A percentile compares a stretch with the other conserved stretches of the same genome.
phyloP scores from a whole-genome alignment of 1,140 invertebrate genomes.

The Diorhabda elongata region DNA sequence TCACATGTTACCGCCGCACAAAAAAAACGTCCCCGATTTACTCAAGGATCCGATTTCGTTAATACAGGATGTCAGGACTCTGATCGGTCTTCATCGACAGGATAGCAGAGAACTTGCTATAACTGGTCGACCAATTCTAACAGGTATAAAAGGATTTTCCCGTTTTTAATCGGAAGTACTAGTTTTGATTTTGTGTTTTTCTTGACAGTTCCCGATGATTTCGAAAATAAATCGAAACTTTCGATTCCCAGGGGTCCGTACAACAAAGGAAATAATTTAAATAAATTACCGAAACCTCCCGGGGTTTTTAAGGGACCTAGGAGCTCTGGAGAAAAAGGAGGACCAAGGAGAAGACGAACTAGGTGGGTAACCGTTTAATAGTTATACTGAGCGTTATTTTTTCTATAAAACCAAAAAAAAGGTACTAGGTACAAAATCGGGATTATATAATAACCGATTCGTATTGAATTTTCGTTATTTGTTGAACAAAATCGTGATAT shows the following conservation, averaged over 20 bases:
- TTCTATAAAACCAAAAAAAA: no score
- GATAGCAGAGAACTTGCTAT: slow-evolving; percentile 79
- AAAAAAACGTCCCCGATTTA: slow-evolving; percentile 89
- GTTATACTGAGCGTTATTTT: no score
- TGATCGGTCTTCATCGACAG: slow-evolving; percentile 83
- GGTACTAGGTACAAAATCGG: no score
- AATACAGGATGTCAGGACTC: slow-evolving; percentile 80
- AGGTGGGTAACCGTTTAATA: slow-evolving; percentile 21
- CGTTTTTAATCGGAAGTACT: background rate
- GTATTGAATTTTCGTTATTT: no score
- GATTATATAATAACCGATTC: no score
- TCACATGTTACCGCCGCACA: slow-evolving; percentile 79
- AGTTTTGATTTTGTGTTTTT: background rate
- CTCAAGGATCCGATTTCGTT: slow-evolving; percentile 84
- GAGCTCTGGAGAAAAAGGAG: slow-evolving; percentile 38
- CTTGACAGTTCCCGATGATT: slow-evolving; percentile 31
- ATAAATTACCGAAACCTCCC: slow-evolving; percentile 30
- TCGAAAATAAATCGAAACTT: slow-evolving; percentile 29
- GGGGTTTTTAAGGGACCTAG: slow-evolving; percentile 29
- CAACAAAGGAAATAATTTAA: slow-evolving; percentile 25
- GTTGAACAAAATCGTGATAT: no score
- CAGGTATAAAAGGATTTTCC: slow-evolving; percentile 15
- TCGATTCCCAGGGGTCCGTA: slow-evolving; percentile 23
- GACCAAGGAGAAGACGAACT: slow-evolving; percentile 42
- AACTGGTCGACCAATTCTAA: slow-evolving; percentile 73